Evolutionary conservation across 2,888 invertebrate species (phyloP).

Genomic region (Volucella zonaria): DNA sequence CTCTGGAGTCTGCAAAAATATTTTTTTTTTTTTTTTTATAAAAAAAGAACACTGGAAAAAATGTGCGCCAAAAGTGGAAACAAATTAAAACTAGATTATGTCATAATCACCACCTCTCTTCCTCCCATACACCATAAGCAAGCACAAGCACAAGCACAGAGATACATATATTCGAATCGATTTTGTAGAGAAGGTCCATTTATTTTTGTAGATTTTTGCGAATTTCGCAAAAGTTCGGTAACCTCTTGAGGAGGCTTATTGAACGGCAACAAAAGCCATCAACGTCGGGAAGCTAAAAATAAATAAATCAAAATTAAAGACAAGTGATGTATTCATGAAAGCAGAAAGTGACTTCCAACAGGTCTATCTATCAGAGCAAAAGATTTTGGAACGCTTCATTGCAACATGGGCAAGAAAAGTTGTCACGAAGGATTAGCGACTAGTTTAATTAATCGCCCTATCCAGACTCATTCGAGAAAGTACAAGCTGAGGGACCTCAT

Average conservation of each 20-base stretch:
- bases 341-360: too few species aligned
- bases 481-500: too few species aligned
- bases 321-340: too few species aligned
- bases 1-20: conserved; percentile 43
- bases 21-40: conserved; percentile 23
- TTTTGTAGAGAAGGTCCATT: conserved; percentile 11
- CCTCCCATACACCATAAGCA: neutral
- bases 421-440: too few species aligned
- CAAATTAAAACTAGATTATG: conserved; percentile 71
- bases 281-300: neutral
- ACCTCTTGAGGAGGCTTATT: conserved; percentile 41
- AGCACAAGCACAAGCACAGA: conserved; percentile 5
- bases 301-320: neutral
- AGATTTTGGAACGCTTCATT: too few species aligned
- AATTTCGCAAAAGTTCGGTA: conserved; percentile 41
- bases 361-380: too few species aligned
- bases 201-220: conserved; percentile 16
- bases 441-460: too few species aligned
- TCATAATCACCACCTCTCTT: conserved; percentile 52
- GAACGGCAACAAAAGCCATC: neutral
- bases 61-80: conserved; percentile 58
- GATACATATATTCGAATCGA: neutral
- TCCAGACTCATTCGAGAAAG: too few species aligned
- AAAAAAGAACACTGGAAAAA: conserved; percentile 31
- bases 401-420: too few species aligned